phyloP scores from a whole-genome alignment of 2,113 vertebrate genomes.

The Narcine bancroftii region DNA sequence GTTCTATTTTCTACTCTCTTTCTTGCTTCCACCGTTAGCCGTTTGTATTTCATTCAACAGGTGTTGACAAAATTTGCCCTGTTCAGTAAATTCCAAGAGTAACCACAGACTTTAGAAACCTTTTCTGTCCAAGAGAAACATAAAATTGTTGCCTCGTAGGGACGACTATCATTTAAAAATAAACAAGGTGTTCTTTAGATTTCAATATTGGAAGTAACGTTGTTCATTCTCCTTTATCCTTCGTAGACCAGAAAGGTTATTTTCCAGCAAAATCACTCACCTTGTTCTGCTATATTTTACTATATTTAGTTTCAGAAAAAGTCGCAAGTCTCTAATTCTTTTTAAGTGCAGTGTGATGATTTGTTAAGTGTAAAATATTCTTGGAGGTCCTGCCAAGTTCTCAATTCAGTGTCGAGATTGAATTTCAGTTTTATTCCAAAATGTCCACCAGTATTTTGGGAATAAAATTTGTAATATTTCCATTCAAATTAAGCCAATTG shows the following conservation, averaged over 20 bases:
- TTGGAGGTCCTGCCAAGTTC: neutral
- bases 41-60: neutral
- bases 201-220: neutral
- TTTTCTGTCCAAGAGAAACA: neutral
- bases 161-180: neutral
- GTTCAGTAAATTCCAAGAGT: neutral
- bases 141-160: neutral
- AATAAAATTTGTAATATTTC: neutral
- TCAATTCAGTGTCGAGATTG: neutral
- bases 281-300: neutral
- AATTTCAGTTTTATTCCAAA: neutral
- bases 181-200: neutral
- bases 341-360: neutral
- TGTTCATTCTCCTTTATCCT: neutral
- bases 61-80: neutral
- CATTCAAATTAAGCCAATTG: neutral
- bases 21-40: neutral
- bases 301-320: neutral
- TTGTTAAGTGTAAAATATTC: neutral
- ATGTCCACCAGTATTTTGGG: neutral
- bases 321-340: neutral
- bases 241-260: neutral
- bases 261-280: neutral
- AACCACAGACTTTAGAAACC: neutral
- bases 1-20: neutral